Evolutionary conservation across 64 coral and sea anemone species (phyloP), one percentile per base, ranked within the genome.

Genomic region (Actinia equina): DNA sequence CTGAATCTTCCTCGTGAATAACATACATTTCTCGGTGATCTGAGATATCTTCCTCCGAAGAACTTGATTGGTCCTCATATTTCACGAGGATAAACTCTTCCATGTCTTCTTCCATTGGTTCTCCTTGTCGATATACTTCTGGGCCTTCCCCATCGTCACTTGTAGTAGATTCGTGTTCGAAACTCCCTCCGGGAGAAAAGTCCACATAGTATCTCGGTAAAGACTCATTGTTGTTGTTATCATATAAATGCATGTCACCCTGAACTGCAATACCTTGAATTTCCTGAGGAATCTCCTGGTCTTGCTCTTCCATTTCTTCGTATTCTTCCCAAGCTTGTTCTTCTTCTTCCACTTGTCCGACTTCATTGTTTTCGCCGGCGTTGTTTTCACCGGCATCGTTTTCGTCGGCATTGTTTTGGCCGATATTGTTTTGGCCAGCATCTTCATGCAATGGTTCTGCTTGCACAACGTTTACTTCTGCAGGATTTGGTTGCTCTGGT

Each of bases 11-110:
- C 56, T 97, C 94, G 43, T 88, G 94, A 67, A 97, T 97, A 56
- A 97, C 94, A 64, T 97, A 97, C 41, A 97, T 97, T 83, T 97
- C 91, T 13, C 94, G 85, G 25, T 97, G 94, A 70, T 97, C 94
- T 7, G 91, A 91, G 18, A 89, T 54, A 86, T 93, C 94, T 74
- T 59, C 91, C 7, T 90, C 94, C 46, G 87, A 91, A 67, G 94
- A 97, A 67, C 88, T 90, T 17, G 82, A 59, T 90, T 90, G 92
- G 14, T 96, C 94, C 18, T 91, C 88, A 59, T 97, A 97, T 46
- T 87, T 87, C 9, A 97, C 94, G 3, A 97, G 76, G 20, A 97
- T 97, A 71, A 97, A 97, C 53, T 97, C 94, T 41, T 97, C 94
- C 22, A 97, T 65, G 45, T 97, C 92, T n/a, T 97, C 94, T 79